Evolutionary conservation across 2,797 vertebrate genomes (phyloP), one percentile per base, ranked within the genome.

Genomic region (Intellagama lesueurii): DNA sequence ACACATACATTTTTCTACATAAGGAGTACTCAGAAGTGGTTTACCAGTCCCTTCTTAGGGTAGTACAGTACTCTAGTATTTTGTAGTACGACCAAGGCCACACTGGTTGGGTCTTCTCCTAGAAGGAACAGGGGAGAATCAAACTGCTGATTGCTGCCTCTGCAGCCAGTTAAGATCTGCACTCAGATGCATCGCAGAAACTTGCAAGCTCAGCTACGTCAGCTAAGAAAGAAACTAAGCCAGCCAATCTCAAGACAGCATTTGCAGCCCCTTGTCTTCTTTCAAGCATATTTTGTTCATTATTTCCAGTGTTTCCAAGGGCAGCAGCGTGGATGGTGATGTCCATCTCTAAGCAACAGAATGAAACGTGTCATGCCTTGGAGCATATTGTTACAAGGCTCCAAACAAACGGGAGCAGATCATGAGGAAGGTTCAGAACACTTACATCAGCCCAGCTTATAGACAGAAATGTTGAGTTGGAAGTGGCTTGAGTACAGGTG

Each of bases 201-300:
- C 17, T 1, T 72, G 14, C 40, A 83, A 40, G 56, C 32, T 88
- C 12, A 69, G 22, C 26, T 30, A 86, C 35, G 17, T 56, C 24
- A 40, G 30, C 87, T 77, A 68, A 5, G 64, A 78, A 44, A 88
- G 16, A 81, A 94, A 90, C 72, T 89, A 89, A 40, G 44, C 7
- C 4, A 83, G 83, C 70, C 44, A 2, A 1, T 24, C 22, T 92
- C 35, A 24, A 91, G 92, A 66, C 14, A 49, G 11, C 19, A 56
- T n/a, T 78, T 24, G 1, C 24, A 4, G 64, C 32, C 82, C 81
- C 79, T 60, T 85, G 91, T 89, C 56, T 60, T 77, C 83, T 90
- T 91, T 68, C 90, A 76, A 92, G 80, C 89, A 64, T 47, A 52
- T 88, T 92, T 81, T 80, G 88, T 93, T 93, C 91, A 93, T 92